phyloP scores from a whole-genome alignment of 1,140 invertebrate species.

The Trissolcus basalis region DNA sequence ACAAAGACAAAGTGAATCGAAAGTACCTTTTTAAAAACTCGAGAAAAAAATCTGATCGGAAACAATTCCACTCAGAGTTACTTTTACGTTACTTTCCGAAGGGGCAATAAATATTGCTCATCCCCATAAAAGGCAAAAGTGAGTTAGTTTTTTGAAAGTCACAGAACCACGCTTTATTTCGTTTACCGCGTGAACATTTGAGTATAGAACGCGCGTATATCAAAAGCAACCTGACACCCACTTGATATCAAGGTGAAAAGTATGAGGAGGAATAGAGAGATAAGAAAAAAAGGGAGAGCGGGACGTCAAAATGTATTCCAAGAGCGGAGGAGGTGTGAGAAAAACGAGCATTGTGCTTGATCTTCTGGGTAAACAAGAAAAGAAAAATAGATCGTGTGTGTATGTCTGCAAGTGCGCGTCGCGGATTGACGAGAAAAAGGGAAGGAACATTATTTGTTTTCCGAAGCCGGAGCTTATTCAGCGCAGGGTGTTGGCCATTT shows the following conservation, averaged over 20 bases:
- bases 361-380: constrained; percentile 34
- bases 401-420: constrained; percentile 13
- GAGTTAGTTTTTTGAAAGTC: constrained; percentile 26
- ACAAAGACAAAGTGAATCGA: too few species aligned
- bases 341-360: constrained; percentile 35
- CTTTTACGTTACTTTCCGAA: neutral
- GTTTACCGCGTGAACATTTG: constrained; percentile 39
- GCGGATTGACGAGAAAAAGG: constrained; percentile 12
- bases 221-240: constrained; percentile 46
- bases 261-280: constrained; percentile 43
- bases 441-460: constrained; percentile 49
- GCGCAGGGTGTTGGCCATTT: constrained; percentile 64
- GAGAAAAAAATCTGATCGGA: too few species aligned
- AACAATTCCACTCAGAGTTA: neutral
- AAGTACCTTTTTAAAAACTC: too few species aligned
- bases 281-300: constrained; percentile 20
- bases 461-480: constrained; percentile 37
- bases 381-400: constrained; percentile 35
- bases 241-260: constrained; percentile 56
- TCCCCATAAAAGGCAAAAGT: constrained; percentile 3
- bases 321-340: constrained; percentile 21
- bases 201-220: constrained; percentile 45
- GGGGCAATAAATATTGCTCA: constrained; percentile 14
- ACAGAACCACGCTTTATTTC: constrained; percentile 42
- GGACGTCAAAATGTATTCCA: constrained; percentile 32